Base-by-base conservation (phyloP, 2,113 vertebrate species). In the Mesitornis unicolor region DNA sequence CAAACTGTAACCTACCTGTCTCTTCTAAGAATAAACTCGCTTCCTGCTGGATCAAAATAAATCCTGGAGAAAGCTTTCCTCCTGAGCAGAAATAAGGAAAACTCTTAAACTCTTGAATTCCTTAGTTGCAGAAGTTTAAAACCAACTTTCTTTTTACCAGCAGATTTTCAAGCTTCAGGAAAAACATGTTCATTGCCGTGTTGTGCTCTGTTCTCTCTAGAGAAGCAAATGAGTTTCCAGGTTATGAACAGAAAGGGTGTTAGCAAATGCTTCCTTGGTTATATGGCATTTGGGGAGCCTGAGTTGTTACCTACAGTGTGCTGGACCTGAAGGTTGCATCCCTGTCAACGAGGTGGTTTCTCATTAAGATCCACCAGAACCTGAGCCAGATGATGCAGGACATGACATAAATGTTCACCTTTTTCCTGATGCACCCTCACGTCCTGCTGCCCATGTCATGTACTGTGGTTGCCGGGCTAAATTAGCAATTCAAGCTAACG, bases 371-470 rank as follows among this genome's bases (percentile, higher is more conserved):
- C 71, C 19, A 36, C 73, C 63, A 61, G 78, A 47, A 61, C 71
- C 67, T 50, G 67, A 85, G 43, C 36, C 63, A 69, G 50, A 20
- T 45, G 50, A 69, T 61, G 70, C 53, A 84, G 40, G 33, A 13
- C 17, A 14, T 13, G 48, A 88, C n/a, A n/a, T n/a, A n/a, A 90
- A 69, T 13, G 43, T 76, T 93, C 45, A 2, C 40, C 60, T 57
- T 19, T 77, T 79, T 31, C 56, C n/a, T 47, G 0, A 3, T 85
- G 54, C 78, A 12, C 61, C 59, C 76, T 88, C 70, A 9, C 38
- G 7, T 74, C 47, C 54, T 2, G 0, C 64, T 78, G 64, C 50
- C 68, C 63, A 29, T 61, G 36, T 47, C 45, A 2, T 1, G 0
- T 25, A 3, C 36, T 68, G 29, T 25, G 29, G 53, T 29, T 79